Percentiles rank a stretch among this genome's conserved stretches.
Conservation (phyloP, 2,113 vertebrate species). For the Salvator merianae region DNA sequence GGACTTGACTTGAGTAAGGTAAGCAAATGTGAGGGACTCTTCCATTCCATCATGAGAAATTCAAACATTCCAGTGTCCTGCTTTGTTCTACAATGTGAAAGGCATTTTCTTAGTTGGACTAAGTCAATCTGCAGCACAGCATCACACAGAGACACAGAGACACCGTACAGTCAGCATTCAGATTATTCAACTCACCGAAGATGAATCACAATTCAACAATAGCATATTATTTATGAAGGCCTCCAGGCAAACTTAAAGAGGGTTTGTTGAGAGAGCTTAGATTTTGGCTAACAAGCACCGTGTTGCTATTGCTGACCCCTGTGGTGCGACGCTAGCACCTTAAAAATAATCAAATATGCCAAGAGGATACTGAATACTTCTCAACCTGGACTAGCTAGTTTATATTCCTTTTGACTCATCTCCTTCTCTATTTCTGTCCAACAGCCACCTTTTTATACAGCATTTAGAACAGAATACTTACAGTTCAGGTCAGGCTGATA, state of each 20-base stretch:
- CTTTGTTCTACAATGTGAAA: slow-evolving; percentile 18
- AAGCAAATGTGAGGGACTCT: not conserved
- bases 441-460: not conserved
- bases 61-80: slow-evolving; percentile 24
- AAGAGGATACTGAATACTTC: not conserved
- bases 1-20: slow-evolving; percentile 42
- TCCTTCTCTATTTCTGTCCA: not conserved
- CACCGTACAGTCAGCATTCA: slow-evolving; percentile 9
- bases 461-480: not conserved
- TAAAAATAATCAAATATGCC: not conserved
- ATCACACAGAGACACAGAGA: not conserved
- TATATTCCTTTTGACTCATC: not conserved
- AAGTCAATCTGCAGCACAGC: slow-evolving; percentile 23
- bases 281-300: not conserved
- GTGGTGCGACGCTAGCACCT: not conserved
- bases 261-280: not conserved
- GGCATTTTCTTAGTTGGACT: slow-evolving; percentile 1
- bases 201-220: slow-evolving; percentile 8
- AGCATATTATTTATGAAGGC: slow-evolving; percentile 14
- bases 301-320: not conserved
- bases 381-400: slow-evolving; percentile 18
- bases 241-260: slow-evolving; percentile 23
- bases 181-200: slow-evolving; percentile 23
- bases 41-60: slow-evolving; percentile 45
- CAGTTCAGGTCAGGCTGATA: not conserved